Evolutionary conservation across 1,140 invertebrate genomes (phyloP), one percentile per base, ranked within the genome.

Genomic region (Drosophila bifasciata): DNA sequence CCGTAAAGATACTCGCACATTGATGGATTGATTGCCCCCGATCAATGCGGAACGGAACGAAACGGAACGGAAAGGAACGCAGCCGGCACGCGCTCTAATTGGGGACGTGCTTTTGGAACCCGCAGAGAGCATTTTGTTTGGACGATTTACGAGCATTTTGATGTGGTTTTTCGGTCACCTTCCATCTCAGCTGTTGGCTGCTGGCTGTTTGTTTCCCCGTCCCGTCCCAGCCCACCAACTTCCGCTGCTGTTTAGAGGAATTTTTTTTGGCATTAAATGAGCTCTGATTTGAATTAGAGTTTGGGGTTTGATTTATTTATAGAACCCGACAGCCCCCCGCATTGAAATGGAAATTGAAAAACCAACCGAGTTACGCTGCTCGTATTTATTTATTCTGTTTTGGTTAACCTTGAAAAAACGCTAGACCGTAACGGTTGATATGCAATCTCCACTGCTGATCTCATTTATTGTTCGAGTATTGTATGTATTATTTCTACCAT

Each of bases 241-340:
- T 60, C 46, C 57, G 56, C 44, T 49, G 46, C 48, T 25, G 39
- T 53, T 60, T 50, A 41, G 55, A 21, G 53, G 19, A 62, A 55
- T 25, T 6, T 25, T 6, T 25, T 67, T 60, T 71, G 61, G 49
- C 45, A 58, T 76, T 69, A 69, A 79, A 85, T 79, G 45, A 79
- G 66, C 17, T 69, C 21, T 15, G 39, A 43, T 41, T 61, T 63
- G 50, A 75, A 68, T 72, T 63, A 25, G 3, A 6, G 41, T 46
- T 28, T 60, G 56, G 39, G 43, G 36, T 44, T 13, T 36, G 32
- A 5, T 46, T 15, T 16, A 39, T 68, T 62, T 67, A 45, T 58
- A 16, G 39, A 28, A 8, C 25, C 25, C 25, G 7, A 15, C 11
- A 5, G 6, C 2, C 46, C 2, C 46, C 52, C 51, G 68, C 59